Conservation (phyloP, 2,888 invertebrate species). For the Lutraria lutraria region DNA sequence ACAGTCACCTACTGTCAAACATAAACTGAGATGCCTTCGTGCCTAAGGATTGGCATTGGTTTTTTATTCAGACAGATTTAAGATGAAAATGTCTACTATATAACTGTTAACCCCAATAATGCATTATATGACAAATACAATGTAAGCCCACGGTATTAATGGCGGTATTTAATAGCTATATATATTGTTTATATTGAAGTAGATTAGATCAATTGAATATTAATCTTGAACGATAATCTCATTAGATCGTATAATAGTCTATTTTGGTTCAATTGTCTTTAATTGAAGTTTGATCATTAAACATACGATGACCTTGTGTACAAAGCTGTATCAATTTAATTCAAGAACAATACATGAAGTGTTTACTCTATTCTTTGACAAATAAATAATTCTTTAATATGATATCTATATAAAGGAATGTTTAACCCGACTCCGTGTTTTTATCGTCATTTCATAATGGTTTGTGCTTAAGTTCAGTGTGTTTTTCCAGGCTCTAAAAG, state of each 20-base stretch:
- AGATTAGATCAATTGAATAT: conserved; percentile 1
- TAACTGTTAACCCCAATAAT: background rate
- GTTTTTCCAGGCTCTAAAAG: background rate
- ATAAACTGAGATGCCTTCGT: background rate
- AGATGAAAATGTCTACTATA: background rate
- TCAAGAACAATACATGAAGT: background rate
- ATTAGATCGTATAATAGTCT: background rate
- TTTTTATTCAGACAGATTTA: background rate
- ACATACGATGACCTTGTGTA: background rate
- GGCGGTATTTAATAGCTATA: background rate
- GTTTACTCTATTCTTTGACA: background rate
- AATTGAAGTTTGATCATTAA: conserved; percentile 18
- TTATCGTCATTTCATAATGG: background rate
- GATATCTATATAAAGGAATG: background rate
- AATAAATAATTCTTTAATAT: background rate
- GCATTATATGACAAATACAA: background rate
- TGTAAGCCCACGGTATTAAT: background rate
- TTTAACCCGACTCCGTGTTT: background rate
- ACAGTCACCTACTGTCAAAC: background rate
- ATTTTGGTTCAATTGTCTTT: conserved; percentile 25
- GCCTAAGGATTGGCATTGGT: background rate
- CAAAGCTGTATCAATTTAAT: background rate
- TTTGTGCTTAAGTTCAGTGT: background rate
- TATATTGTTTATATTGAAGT: background rate
- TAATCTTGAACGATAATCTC: conserved; percentile 15